A percentile compares a stretch with the other conserved stretches of the same genome.
Conservation (phyloP, 2,888 invertebrate species). For the Synanthedon andrenaeformis region DNA sequence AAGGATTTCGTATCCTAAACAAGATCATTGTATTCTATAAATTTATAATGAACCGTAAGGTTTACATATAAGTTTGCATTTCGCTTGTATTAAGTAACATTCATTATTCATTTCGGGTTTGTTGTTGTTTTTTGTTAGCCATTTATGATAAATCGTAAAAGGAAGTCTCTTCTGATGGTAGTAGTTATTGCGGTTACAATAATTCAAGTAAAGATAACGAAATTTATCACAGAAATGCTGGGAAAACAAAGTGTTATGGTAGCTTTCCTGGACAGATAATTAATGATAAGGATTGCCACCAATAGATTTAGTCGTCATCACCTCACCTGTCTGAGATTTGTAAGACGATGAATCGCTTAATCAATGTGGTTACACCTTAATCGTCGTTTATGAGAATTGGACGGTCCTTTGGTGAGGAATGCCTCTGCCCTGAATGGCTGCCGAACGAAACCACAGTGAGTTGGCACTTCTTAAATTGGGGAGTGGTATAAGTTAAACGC, state of each 20-base stretch:
- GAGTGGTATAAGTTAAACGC: too few relatives aligned
- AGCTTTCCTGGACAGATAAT: too few relatives aligned
- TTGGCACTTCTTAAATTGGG: slow-evolving; percentile 23
- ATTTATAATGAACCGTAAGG: background rate
- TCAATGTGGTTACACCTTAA: slow-evolving; percentile 41
- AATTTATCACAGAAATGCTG: too few relatives aligned
- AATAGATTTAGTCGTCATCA: too few relatives aligned
- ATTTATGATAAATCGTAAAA: slow-evolving; percentile 5
- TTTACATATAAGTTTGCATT: background rate
- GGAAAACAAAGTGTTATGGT: too few relatives aligned
- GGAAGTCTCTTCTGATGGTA: slow-evolving; percentile 1
- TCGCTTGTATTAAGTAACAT: background rate
- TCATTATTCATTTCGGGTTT: background rate
- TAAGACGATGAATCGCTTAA: slow-evolving; percentile 43
- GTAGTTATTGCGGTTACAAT: too few relatives aligned
- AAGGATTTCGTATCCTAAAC: slow-evolving; percentile 47
- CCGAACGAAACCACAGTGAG: slow-evolving; percentile 42
- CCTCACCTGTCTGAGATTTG: too few relatives aligned
- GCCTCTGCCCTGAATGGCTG: slow-evolving; percentile 9
- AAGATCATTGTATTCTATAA: slow-evolving; percentile 7
- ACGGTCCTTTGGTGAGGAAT: slow-evolving; percentile 22
- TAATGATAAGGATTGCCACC: too few relatives aligned
- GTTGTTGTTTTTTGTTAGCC: background rate
- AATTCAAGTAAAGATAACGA: too few relatives aligned
- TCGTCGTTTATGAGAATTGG: slow-evolving; percentile 27